phyloP scores from a whole-genome alignment of 2,888 invertebrate genomes.

The Glaucopsyche alexis region DNA sequence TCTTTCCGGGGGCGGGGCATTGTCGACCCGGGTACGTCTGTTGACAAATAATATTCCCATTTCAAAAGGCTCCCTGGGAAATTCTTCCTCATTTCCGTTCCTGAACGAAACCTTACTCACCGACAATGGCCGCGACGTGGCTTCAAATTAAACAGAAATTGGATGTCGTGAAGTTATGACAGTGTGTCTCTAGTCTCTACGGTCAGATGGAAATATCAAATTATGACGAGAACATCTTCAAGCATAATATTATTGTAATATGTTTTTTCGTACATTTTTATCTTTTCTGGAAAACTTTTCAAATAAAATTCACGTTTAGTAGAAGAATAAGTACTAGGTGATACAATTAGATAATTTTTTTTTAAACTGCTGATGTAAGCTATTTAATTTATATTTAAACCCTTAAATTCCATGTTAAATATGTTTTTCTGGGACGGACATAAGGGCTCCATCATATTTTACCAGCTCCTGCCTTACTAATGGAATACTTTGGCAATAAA shows the following conservation, averaged over 20 bases:
- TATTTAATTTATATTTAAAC: too few relatives aligned
- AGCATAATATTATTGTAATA: slow-evolving; percentile 12
- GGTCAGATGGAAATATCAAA: slow-evolving; percentile 33
- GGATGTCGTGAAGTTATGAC: slow-evolving; percentile 64
- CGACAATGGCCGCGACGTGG: slow-evolving; percentile 61
- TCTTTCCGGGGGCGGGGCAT: slow-evolving; percentile 73
- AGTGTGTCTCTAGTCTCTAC: slow-evolving; percentile 58
- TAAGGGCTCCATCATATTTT: too few relatives aligned
- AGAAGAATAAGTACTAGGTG: too few relatives aligned
- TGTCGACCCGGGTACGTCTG: slow-evolving; percentile 55
- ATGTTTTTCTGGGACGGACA: too few relatives aligned
- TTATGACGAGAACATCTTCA: slow-evolving; percentile 30
- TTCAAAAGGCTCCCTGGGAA: slow-evolving; percentile 63
- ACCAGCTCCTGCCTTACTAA: too few relatives aligned
- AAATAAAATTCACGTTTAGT: background rate
- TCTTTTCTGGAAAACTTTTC: background rate
- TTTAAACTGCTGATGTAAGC: too few relatives aligned
- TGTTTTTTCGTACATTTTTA: background rate
- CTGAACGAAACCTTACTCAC: slow-evolving; percentile 66
- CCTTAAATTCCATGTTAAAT: too few relatives aligned
- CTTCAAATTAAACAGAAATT: slow-evolving; percentile 71
- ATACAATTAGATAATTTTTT: too few relatives aligned
- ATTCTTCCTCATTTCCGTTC: slow-evolving; percentile 74
- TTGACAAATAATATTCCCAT: slow-evolving; percentile 70
- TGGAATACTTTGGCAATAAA: too few relatives aligned